Percentiles rank a stretch among this genome's conserved stretches.
Conservation (phyloP, 1,140 invertebrate genomes). For the Diachasma alloeum region DNA sequence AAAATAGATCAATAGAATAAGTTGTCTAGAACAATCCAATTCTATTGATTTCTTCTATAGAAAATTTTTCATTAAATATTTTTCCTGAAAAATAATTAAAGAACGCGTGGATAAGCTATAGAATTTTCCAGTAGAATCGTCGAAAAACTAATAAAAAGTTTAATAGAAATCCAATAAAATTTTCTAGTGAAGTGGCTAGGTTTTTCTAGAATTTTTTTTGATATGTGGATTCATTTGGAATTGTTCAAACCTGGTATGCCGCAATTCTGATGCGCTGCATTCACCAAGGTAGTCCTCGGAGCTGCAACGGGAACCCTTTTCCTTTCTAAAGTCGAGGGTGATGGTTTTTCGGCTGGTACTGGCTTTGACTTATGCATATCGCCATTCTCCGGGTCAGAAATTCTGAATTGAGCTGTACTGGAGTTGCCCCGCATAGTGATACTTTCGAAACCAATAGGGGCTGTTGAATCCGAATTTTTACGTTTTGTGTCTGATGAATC, state of each 20-base stretch:
- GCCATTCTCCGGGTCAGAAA: conserved; percentile 32
- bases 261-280: conserved; percentile 43
- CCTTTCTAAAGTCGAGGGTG: conserved; percentile 51
- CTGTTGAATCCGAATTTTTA: conserved; percentile 30
- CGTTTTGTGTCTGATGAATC: conserved; percentile 11
- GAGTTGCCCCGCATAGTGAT: conserved; percentile 26
- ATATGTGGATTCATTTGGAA: not conserved
- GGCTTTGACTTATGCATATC: conserved; percentile 44
- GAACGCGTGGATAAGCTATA: too few relatives aligned
- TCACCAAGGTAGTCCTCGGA: conserved; percentile 63
- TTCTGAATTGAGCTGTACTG: conserved; percentile 5
- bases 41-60: too few relatives aligned
- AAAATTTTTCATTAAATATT: too few relatives aligned
- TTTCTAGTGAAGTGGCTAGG: too few relatives aligned
- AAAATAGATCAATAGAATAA: too few relatives aligned
- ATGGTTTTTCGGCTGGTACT: conserved; percentile 51
- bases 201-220: too few relatives aligned
- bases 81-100: too few relatives aligned
- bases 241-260: conserved; percentile 14
- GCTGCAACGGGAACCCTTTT: conserved; percentile 65
- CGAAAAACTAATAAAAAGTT: too few relatives aligned
- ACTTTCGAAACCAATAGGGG: conserved; percentile 42
- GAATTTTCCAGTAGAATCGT: not conserved
- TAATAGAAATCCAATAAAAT: too few relatives aligned
- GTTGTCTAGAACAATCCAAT: too few relatives aligned